Base-by-base conservation (phyloP, 2,888 invertebrate species). In the Eristalis intricaria region DNA sequence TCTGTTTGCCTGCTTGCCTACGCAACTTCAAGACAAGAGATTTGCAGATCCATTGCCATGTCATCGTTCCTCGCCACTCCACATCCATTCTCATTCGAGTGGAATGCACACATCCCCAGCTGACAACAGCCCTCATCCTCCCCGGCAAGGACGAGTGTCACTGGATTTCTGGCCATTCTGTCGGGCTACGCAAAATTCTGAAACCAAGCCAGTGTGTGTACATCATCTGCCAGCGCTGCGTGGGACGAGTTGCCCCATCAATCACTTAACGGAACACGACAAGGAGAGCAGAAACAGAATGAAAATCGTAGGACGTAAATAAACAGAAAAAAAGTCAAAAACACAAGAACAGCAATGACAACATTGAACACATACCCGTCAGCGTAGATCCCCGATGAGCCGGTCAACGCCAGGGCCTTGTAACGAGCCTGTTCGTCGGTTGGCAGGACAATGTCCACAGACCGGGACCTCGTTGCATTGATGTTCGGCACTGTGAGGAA, bases 361-460 rank as follows among this genome's bases (percentile, higher is more conserved):
- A 87, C 50, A 71, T 38, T 23, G 56, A 85, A 91, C 91, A 50
- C 50, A 90, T 91, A 91, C 91, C 91, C 91, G 75, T 91, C 89
- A 87, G 89, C 90, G 85, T 90, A 91, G 73, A 89, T 89, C 64
- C 90, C 90, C 26, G 90, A 89, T 66, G 95, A 94, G 26, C 95
- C 95, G 29, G 95, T 95, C 93, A 96, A 94, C 68, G 96, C 95
- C 89, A 97, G 93, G n/a, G 97, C 97, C 90, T 97, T 97, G 93
- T 97, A 97, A 89, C 97, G 95, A 35, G 97, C 96, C 93, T 97
- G 97, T 90, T 96, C 96, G 84, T 96, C 96, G 11, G 97, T 97
- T 35, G 97, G 97, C 89, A 98, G 93, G 68, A 97, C 97, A 90
- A 97, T 97, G 93, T 97, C 97, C 85, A 97, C 97, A 65, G 97